These are phyloP conservation scores for Hyposoter dolosus DNA, from an alignment of 2,888 invertebrate species.

Conservation along the genomic window DNA sequence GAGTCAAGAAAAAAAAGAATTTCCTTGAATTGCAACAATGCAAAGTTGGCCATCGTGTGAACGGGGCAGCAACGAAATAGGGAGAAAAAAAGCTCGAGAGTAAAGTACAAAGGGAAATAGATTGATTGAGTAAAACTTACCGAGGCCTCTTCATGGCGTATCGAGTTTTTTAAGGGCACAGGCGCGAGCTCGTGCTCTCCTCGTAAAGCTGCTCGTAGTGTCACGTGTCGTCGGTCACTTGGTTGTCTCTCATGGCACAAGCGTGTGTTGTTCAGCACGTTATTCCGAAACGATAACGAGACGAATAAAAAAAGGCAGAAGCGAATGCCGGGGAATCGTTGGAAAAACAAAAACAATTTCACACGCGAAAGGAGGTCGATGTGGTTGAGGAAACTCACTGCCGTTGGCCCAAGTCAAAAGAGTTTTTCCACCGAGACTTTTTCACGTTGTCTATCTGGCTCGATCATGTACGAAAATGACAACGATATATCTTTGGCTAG, in stretches of 20 bases:
- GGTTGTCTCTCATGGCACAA: slow-evolving; percentile 78
- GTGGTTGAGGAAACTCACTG: not conserved
- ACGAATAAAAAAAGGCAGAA: not conserved
- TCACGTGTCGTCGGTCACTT: slow-evolving; percentile 78
- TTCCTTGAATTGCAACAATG: not conserved
- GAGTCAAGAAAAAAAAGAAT: not conserved
- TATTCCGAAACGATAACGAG: slow-evolving; percentile 28
- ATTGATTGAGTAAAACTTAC: slow-evolving; percentile 72
- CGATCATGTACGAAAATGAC: slow-evolving; percentile 8
- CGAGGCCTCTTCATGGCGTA: slow-evolving; percentile 81
- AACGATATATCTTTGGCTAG: slow-evolving; percentile 31
- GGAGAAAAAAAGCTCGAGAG: no score
- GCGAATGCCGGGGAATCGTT: not conserved
- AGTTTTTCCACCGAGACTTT: not conserved
- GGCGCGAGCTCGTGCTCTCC: slow-evolving; percentile 58
- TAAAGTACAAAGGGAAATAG: not conserved
- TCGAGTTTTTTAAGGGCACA: slow-evolving; percentile 56
- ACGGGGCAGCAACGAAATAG: not conserved
- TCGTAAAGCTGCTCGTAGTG: slow-evolving; percentile 72
- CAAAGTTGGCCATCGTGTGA: not conserved
- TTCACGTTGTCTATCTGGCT: slow-evolving; percentile 37
- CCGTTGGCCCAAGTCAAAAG: not conserved
- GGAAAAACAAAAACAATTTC: not conserved
- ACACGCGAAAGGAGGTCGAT: not conserved
- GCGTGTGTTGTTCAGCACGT: slow-evolving; percentile 59